Evolutionary conservation across 2,113 vertebrate genomes (phyloP), one percentile per base, ranked within the genome.

Genomic region (Centropus unirufus): DNA sequence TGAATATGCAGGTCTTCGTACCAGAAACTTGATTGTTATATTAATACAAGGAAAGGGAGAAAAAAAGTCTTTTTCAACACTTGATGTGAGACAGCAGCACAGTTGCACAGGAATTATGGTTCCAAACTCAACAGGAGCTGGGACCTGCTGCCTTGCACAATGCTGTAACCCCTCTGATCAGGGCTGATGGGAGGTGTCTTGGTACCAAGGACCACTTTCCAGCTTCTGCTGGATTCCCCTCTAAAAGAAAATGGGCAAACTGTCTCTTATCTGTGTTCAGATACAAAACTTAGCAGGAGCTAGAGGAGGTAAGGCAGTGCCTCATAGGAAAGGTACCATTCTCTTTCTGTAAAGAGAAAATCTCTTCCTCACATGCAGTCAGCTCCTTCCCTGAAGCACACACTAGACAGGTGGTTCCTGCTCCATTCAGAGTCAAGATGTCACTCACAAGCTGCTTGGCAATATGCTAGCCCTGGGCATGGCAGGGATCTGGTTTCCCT

Each of bases 361-460:
- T 58, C 55, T 78, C 57, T 81, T 19, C 16, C 47, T 91, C 58
- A 11, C 20, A 4, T 59, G 32, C 5, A 39, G 40, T 21, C 42
- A 68, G 14, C 5, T 80, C 68, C 21, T 58, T 16, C 21, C 30
- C 55, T 47, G 54, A 19, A 30, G 34, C 13, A 15, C 64, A 49
- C 27, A 26, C 0, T 2, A 47, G 39, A 27, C 40, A 1, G 3
- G 27, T 3, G 2, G 11, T 24, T 62, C 21, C 39, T 81, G 18
- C 36, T 79, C 44, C 15, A 2, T 49, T 73, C 23, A 24, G 72
- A 83, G 76, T 32, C 29, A 64, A 85, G 67, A 29, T 47, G 18
- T 68, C n/a, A 63, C 54, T 22, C 26, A 36, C 36, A 36, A 74
- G n/a, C 72, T 83, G n/a, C n/a, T 64, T 72, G 70, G 34, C 55